A percentile compares a stretch with the other conserved stretches of the same genome.
Conservation (phyloP, 2,888 invertebrate species). For the Hyposoter didymator region DNA sequence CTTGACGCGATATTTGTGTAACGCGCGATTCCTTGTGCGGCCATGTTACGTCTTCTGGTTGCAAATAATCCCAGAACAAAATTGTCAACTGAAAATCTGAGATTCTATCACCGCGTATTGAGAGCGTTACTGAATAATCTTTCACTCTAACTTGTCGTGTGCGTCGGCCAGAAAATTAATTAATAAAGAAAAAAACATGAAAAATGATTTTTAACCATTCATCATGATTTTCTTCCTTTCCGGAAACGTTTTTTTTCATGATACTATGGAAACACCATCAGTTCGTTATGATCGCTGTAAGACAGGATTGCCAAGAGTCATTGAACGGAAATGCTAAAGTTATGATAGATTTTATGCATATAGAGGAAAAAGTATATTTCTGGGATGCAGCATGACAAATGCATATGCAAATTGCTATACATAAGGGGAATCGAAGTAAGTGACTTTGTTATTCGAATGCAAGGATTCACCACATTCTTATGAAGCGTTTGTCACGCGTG, state of each 20-base stretch:
- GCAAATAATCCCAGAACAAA: neutral
- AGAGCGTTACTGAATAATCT: neutral
- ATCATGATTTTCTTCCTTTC: neutral
- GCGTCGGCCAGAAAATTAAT: no score
- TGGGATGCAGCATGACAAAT: neutral
- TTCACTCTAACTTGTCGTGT: no score
- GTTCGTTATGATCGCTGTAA: neutral
- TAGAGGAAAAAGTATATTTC: neutral
- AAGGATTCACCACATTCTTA: neutral
- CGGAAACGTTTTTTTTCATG: neutral
- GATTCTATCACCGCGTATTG: neutral
- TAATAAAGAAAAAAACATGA: neutral
- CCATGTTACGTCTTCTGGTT: neutral
- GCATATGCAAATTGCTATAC: neutral
- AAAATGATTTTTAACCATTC: neutral
- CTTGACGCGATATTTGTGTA: neutral
- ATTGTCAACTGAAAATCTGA: neutral
- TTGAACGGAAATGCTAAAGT: conserved; percentile 12
- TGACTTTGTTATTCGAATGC: neutral
- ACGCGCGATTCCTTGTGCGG: neutral
- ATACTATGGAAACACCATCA: neutral
- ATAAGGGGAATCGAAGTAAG: neutral
- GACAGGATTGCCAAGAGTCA: neutral
- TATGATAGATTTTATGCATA: neutral
- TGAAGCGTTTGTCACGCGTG: neutral